These are phyloP conservation scores for Griposia aprilina DNA, from an alignment of 2,888 invertebrate species.

Conservation along the genomic window DNA sequence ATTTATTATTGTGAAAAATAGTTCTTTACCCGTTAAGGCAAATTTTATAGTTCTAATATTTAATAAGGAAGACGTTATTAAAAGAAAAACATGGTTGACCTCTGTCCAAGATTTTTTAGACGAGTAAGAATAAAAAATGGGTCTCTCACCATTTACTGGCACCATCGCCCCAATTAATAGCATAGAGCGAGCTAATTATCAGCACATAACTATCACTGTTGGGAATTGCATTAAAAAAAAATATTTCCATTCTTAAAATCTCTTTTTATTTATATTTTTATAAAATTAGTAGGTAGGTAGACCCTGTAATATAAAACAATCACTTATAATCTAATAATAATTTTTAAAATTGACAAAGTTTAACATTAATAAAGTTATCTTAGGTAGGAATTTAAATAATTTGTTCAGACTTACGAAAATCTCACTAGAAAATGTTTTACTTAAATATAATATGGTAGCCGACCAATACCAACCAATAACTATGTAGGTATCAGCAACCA, in stretches of 20 bases:
- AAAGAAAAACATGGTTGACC: background rate
- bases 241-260: background rate
- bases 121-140: background rate
- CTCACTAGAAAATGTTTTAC: constrained; percentile 14
- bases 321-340: background rate
- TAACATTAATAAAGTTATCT: constrained; percentile 1
- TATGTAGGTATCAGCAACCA: background rate
- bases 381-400: constrained; percentile 4
- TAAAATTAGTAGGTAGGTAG: background rate
- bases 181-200: background rate
- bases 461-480: no score
- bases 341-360: background rate
- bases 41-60: background rate
- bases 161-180: constrained; percentile 4
- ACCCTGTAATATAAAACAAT: background rate
- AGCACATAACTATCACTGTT: background rate
- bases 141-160: background rate
- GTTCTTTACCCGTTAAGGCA: background rate
- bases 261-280: background rate
- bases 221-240: background rate
- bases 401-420: constrained; percentile 8
- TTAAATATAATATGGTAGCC: constrained; percentile 7
- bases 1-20: background rate
- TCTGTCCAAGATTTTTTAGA: background rate
- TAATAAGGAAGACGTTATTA: background rate